phyloP scores from a whole-genome alignment of 2,113 vertebrate genomes.

The Pseudopipra pipra region DNA sequence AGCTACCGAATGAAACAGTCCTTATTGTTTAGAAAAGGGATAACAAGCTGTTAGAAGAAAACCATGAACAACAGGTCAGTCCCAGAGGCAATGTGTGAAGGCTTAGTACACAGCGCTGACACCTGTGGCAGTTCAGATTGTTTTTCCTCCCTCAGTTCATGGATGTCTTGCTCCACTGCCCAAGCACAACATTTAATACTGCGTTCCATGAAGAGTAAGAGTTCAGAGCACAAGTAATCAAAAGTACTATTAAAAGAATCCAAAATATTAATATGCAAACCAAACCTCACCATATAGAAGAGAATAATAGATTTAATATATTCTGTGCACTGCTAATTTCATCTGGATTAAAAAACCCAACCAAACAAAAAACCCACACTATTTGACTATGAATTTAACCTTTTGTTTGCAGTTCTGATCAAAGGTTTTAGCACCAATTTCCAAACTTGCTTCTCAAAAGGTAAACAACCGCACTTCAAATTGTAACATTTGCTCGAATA shows the following conservation, averaged over 20 bases:
- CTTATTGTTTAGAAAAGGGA: constrained; percentile 17
- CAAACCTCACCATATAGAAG: not conserved
- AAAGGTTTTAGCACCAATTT: not conserved
- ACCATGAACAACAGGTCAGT: constrained; percentile 14
- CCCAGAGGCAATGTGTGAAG: not conserved
- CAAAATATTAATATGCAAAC: not conserved
- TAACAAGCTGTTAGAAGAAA: constrained; percentile 45
- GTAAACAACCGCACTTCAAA: not conserved
- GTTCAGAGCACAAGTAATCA: not conserved
- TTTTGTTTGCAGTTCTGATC: not conserved
- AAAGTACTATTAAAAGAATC: not conserved
- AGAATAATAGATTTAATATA: not conserved
- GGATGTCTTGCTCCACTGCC: not conserved
- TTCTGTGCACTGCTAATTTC: not conserved
- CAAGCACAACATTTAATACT: not conserved
- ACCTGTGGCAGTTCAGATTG: not conserved
- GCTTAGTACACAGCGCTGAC: not conserved
- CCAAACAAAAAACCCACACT: rapidly evolving
- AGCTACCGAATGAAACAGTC: constrained; percentile 24
- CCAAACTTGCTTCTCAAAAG: not conserved
- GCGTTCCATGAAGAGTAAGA: not conserved
- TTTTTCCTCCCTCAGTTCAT: not conserved
- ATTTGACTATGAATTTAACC: not conserved
- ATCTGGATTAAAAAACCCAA: not conserved
- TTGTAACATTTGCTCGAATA: not conserved